A percentile compares a stretch with the other conserved stretches of the same genome.
phyloP scores from a whole-genome alignment of 1,140 invertebrate species.

The Chironomus striatipennis region DNA sequence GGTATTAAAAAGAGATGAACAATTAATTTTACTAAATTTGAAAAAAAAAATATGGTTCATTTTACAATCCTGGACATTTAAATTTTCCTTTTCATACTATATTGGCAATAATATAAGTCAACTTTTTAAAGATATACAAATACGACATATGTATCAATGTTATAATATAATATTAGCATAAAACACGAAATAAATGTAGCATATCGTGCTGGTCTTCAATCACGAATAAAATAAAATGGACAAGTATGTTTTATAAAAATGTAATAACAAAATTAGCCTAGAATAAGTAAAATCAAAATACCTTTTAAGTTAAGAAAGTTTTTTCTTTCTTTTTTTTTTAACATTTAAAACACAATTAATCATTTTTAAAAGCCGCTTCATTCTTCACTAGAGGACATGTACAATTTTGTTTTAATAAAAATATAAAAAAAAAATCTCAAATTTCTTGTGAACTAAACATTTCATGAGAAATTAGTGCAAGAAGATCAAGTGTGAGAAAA shows the following conservation, averaged over 20 bases:
- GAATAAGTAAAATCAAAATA: too few relatives aligned
- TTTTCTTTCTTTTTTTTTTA: too few relatives aligned
- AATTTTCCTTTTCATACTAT: background rate
- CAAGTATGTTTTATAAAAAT: background rate
- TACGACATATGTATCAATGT: background rate
- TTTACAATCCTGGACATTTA: background rate
- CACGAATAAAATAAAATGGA: background rate
- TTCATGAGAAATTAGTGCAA: background rate
- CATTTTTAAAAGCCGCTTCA: too few relatives aligned
- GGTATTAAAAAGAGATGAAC: background rate
- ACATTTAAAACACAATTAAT: too few relatives aligned
- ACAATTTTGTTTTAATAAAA: too few relatives aligned
- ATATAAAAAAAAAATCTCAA: too few relatives aligned
- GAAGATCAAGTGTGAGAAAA: slow-evolving; percentile 17
- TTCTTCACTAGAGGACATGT: too few relatives aligned
- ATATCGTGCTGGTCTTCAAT: slow-evolving; percentile 7
- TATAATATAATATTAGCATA: background rate
- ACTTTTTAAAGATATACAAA: background rate
- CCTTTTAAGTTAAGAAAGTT: too few relatives aligned
- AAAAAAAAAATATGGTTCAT: background rate
- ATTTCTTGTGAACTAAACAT: too few relatives aligned
- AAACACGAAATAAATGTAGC: slow-evolving; percentile 7
- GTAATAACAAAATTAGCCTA: background rate
- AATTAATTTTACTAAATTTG: background rate
- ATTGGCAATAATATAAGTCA: too few relatives aligned